Base-by-base conservation (phyloP, 2,888 invertebrate genomes). In the Xiphydria camelus region DNA sequence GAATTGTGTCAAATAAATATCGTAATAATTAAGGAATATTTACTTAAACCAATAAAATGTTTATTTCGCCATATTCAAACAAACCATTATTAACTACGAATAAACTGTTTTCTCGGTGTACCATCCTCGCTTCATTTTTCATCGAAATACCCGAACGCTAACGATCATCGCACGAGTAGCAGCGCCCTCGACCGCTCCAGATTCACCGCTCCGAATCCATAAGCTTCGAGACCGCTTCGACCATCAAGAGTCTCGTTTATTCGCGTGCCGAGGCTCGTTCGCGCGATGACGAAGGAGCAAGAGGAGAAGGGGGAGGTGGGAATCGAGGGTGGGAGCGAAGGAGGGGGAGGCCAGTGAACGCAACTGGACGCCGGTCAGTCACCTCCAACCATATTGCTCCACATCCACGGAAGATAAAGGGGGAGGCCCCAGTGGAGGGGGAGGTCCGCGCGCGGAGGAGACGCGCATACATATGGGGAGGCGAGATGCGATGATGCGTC, bases 301-400 rank as follows among this genome's bases (percentile, higher is more conserved):
- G 37, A 18, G 38, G 46, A 18, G 39, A 20, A 36, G 33, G 31
- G 19, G 35, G 32, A 29, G 31, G 37, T 44, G 45, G 49, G 32
- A 49, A 45, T 44, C 45, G 51, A 55, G 49, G 55, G 49, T 47
- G 44, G 47, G 45, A 51, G 55, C 33, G 34, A 44, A 45, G 48
- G 37, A 47, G 38, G 42, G 61, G 63, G 67, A 71, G 72, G 72
- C 67, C 70, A 71, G 71, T 71, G 73, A 74, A 73, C 73, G 74
- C 74, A 67, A 69, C 70, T 73, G 74, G 72, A 73, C 71, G 72
- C 49, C 73, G 74, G 74, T 74, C 74, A 74, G 49, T 74, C 70
- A 74, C 74, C 74, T 73, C 71, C 56, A 65, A 67, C 68, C 69
- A 71, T 68, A 69, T 66, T 74, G 71, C 73, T 73, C 73, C 64